These are phyloP conservation scores for Silurus asotus DNA, from an alignment of 2,113 vertebrate genomes.

Conservation along the genomic window DNA sequence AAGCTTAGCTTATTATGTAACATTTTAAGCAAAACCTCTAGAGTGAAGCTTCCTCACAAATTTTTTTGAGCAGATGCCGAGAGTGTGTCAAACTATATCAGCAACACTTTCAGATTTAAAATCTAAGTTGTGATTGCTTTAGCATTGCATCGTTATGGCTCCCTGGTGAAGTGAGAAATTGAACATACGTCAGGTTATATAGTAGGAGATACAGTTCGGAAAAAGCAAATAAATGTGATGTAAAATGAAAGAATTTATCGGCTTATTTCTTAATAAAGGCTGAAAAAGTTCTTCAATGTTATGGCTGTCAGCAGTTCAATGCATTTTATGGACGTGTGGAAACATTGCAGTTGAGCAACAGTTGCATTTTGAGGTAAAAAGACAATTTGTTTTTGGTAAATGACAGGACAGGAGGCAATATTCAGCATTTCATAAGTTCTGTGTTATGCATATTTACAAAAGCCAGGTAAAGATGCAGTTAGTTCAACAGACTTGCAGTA, in stretches of 20 bases:
- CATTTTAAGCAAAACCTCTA: no score
- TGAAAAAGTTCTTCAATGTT: slow-evolving; percentile 56
- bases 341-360: no score
- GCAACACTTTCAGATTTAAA: not conserved
- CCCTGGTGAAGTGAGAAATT: not conserved
- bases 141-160: not conserved
- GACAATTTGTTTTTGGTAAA: not conserved
- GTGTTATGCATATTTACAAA: slow-evolving; percentile 18
- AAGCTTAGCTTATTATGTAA: no score
- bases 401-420: slow-evolving; percentile 45
- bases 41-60: no score
- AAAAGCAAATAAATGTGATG: slow-evolving; percentile 5
- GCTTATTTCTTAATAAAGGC: slow-evolving; percentile 68
- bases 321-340: slow-evolving; percentile 59
- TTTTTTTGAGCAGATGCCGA: no score
- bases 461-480: not conserved
- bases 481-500: no score
- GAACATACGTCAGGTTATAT: not conserved
- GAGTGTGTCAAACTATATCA: no score
- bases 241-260: slow-evolving; percentile 62
- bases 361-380: no score
- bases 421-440: slow-evolving; percentile 23
- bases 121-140: not conserved
- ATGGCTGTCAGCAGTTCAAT: slow-evolving; percentile 65
- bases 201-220: not conserved